Evolutionary conservation across 2,888 invertebrate species (phyloP).

Genomic region (Spisula subtruncata): DNA sequence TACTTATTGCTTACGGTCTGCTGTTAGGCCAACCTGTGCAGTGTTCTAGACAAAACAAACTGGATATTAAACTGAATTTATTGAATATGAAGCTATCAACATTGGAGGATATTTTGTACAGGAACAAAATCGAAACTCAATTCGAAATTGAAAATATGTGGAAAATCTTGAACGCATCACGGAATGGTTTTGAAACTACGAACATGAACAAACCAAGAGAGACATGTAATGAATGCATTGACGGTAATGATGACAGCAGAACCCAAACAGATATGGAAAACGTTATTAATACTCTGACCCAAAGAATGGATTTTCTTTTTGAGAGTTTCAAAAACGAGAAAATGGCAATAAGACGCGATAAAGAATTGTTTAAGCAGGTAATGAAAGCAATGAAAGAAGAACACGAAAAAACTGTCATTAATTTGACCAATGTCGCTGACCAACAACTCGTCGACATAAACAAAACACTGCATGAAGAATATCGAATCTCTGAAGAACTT

Average conservation of each 20-base stretch:
- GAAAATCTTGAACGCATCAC: background rate
- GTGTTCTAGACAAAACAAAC: background rate
- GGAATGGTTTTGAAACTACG: background rate
- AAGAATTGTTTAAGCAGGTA: background rate
- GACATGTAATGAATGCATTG: too few species aligned
- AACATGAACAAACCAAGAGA: background rate
- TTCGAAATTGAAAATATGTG: slow-evolving; percentile 2
- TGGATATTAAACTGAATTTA: background rate
- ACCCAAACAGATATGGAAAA: background rate
- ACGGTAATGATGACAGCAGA: too few species aligned
- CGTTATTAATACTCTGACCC: background rate
- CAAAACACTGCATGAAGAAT: background rate
- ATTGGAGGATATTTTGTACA: background rate
- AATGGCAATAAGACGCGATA: background rate
- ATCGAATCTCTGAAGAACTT: background rate
- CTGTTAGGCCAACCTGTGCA: background rate
- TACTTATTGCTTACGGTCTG: too few species aligned
- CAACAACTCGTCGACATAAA: background rate
- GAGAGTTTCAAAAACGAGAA: too few species aligned
- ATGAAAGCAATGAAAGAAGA: background rate
- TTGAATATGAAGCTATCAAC: background rate
- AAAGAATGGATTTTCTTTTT: background rate
- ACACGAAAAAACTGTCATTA: too few species aligned
- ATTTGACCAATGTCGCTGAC: background rate
- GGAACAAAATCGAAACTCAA: slow-evolving; percentile 13